Conservation (phyloP, 2,888 invertebrate species). For the Julus scandinavius region DNA sequence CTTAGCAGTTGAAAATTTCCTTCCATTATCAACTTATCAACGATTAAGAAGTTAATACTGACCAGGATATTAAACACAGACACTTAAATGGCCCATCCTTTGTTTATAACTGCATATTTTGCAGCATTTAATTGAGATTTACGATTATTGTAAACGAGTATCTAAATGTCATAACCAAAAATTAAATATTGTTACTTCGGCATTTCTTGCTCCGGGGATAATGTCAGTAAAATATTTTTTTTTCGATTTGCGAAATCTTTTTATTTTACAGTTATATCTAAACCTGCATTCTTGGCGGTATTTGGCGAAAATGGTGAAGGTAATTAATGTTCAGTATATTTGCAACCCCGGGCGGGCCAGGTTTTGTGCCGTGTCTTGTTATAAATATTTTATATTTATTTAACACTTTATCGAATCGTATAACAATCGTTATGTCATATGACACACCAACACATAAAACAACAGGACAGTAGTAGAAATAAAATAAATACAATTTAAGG, state of each 20-base stretch:
- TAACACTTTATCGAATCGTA: not conserved
- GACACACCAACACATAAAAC: not conserved
- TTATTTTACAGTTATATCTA: not conserved
- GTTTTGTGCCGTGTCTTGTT: not conserved
- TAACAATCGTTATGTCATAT: not conserved
- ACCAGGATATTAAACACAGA: not conserved
- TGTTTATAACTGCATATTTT: no score
- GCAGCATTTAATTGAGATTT: not conserved
- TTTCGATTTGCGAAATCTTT: not conserved
- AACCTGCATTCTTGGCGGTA: not conserved
- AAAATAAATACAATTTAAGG: not conserved
- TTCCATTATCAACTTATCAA: not conserved
- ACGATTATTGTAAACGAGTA: not conserved
- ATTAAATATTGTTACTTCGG: not conserved
- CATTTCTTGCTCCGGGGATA: not conserved
- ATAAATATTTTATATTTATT: not conserved
- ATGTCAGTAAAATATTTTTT: not conserved
- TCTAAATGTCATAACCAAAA: not conserved
- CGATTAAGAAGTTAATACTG: not conserved
- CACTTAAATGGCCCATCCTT: not conserved
- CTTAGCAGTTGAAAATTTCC: not conserved
- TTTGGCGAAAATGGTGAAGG: not conserved
- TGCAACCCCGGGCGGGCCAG: slow-evolving; percentile 4
- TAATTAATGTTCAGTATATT: not conserved
- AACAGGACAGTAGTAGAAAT: not conserved